These are phyloP conservation scores for Machimus atricapillus DNA, from an alignment of 2,888 invertebrate genomes.

Conservation along the genomic window DNA sequence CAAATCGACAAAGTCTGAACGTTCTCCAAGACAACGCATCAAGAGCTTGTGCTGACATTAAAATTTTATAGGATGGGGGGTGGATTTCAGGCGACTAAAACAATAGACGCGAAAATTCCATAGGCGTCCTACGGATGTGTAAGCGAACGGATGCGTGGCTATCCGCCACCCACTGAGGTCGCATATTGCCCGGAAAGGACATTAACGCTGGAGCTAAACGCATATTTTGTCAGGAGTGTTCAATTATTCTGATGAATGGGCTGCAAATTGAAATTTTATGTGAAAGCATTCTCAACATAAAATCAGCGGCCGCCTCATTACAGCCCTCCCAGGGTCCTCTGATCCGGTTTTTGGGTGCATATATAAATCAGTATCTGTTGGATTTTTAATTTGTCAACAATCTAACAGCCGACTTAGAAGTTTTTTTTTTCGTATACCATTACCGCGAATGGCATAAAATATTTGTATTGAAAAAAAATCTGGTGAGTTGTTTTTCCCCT, in stretches of 20 bases:
- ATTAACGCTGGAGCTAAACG: conserved; percentile 45
- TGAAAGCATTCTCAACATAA: conserved; percentile 49
- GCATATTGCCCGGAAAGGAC: conserved; percentile 42
- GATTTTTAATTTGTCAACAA: conserved; percentile 26
- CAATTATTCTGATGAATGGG: conserved; percentile 53
- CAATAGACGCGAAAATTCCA: conserved; percentile 38
- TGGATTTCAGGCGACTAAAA: conserved; percentile 7
- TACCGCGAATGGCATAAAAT: not conserved
- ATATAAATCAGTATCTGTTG: conserved; percentile 35
- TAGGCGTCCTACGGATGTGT: not conserved
- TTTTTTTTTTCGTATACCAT: not conserved
- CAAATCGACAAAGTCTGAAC: not conserved
- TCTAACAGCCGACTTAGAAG: not conserved
- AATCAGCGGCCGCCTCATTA: conserved; percentile 42
- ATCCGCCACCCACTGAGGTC: not conserved
- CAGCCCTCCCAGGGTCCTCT: conserved; percentile 30
- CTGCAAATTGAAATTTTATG: conserved; percentile 52
- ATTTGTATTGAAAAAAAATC: conserved; percentile 21
- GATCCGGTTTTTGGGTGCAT: not conserved
- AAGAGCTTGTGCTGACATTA: conserved; percentile 36
- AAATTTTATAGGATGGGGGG: conserved; percentile 25
- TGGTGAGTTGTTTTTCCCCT: conserved; percentile 22
- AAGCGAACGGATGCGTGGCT: not conserved
- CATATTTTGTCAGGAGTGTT: conserved; percentile 49
- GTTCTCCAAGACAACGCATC: conserved; percentile 2